Percentiles rank a stretch among this genome's conserved stretches.
Conservation (phyloP, 2,113 vertebrate genomes). For the Alouatta palliata region DNA sequence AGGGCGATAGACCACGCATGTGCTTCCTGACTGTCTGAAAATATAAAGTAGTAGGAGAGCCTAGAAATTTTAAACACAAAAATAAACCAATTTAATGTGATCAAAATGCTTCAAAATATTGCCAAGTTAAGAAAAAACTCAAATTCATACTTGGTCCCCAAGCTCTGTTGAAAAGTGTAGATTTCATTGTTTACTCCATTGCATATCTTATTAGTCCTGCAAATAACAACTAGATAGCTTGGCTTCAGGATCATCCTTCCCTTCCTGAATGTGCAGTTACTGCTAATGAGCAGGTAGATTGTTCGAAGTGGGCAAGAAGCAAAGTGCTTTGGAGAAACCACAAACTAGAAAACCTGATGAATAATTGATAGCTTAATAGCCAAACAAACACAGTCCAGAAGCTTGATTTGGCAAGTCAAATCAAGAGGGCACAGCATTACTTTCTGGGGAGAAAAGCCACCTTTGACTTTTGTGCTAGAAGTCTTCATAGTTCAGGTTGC, state of each 20-base stretch:
- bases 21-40: constrained; percentile 32
- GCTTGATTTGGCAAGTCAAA: not conserved
- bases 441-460: not conserved
- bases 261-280: not conserved
- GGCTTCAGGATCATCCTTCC: not conserved
- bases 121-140: not conserved
- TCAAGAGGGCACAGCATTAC: not conserved
- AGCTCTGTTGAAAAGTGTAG: not conserved
- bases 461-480: not conserved
- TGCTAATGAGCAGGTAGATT: not conserved
- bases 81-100: not conserved
- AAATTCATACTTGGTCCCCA: not conserved
- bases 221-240: not conserved
- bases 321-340: not conserved
- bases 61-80: not conserved
- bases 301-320: not conserved
- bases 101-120: not conserved
- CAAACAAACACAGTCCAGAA: not conserved
- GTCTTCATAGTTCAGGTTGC: not conserved
- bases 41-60: not conserved
- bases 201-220: not conserved
- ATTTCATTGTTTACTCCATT: not conserved
- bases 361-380: not conserved
- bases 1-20: constrained; percentile 34
- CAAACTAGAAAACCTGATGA: not conserved